phyloP scores from a whole-genome alignment of 2,797 vertebrate species.

The Craterocephalus amniculus region DNA sequence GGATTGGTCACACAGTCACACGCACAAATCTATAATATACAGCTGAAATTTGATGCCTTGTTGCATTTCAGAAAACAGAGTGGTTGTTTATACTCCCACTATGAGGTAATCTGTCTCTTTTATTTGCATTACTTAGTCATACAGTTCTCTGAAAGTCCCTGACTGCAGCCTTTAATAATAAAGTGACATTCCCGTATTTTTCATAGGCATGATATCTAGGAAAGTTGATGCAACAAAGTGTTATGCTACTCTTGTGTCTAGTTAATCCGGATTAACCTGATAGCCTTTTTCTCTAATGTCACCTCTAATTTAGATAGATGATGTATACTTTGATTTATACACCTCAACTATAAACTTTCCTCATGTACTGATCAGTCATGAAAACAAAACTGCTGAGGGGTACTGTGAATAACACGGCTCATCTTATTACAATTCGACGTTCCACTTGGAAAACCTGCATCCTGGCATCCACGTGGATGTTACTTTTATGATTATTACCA shows the following conservation, averaged over 20 bases:
- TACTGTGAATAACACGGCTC: not conserved
- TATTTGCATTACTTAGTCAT: constrained; percentile 46
- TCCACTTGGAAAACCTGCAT: not conserved
- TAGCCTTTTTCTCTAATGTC: constrained; percentile 33
- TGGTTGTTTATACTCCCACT: constrained; percentile 20
- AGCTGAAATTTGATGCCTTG: constrained; percentile 11
- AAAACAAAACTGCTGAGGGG: not conserved
- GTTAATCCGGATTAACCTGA: constrained; percentile 48
- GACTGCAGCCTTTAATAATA: constrained; percentile 31
- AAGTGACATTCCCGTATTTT: constrained; percentile 55
- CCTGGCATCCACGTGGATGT: not conserved
- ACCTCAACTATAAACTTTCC: not conserved
- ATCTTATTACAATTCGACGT: not conserved
- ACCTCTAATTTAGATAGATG: constrained; percentile 32
- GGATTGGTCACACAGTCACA: not conserved
- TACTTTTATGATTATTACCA: not conserved
- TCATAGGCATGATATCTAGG: constrained; percentile 46
- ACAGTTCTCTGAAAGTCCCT: constrained; percentile 27
- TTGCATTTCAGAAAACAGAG: constrained; percentile 13
- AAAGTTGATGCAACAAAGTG: constrained; percentile 40
- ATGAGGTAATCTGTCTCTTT: constrained; percentile 28
- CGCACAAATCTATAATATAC: not conserved
- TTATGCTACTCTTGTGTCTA: constrained; percentile 50
- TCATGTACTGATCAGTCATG: not conserved
- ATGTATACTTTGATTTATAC: not conserved